Evolutionary conservation across 2,113 vertebrate genomes (phyloP).

Genomic region (Pungitius pungitius): DNA sequence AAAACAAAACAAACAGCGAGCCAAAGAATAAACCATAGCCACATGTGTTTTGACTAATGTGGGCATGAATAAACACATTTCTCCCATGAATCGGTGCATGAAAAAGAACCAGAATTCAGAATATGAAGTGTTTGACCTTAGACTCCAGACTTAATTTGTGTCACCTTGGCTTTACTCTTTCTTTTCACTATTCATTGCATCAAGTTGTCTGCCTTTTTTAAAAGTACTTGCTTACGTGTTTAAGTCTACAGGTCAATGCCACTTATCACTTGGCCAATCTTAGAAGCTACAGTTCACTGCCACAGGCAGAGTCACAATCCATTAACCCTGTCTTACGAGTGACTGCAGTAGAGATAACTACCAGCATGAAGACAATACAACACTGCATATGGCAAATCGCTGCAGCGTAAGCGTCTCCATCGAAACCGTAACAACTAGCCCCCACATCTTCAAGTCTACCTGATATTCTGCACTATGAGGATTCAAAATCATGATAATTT

Average conservation of each 20-base stretch:
- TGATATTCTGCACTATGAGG: not conserved
- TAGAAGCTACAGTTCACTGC: not conserved
- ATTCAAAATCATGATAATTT: constrained; percentile 6
- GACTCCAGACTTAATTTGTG: not conserved
- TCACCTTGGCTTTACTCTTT: not conserved
- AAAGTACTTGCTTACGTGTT: not conserved
- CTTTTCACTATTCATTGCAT: not conserved
- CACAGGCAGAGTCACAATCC: not conserved
- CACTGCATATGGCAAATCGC: not conserved
- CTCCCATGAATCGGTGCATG: not conserved
- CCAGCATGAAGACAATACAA: not conserved
- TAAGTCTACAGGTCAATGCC: not conserved
- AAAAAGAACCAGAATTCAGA: not conserved
- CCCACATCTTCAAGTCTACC: not conserved
- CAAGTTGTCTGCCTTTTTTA: constrained; percentile 5
- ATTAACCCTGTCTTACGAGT: not conserved
- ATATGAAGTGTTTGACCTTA: not conserved
- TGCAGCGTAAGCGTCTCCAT: not conserved
- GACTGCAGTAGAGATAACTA: not conserved
- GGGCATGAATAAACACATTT: not conserved
- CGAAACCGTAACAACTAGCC: not conserved
- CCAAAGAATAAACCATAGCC: not conserved
- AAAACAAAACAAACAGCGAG: no score
- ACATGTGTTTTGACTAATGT: not conserved
- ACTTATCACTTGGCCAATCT: constrained; percentile 1